Evolutionary conservation across 2,797 vertebrate genomes (phyloP), one percentile per base, ranked within the genome.

Genomic region (Anabacerthia variegaticeps): DNA sequence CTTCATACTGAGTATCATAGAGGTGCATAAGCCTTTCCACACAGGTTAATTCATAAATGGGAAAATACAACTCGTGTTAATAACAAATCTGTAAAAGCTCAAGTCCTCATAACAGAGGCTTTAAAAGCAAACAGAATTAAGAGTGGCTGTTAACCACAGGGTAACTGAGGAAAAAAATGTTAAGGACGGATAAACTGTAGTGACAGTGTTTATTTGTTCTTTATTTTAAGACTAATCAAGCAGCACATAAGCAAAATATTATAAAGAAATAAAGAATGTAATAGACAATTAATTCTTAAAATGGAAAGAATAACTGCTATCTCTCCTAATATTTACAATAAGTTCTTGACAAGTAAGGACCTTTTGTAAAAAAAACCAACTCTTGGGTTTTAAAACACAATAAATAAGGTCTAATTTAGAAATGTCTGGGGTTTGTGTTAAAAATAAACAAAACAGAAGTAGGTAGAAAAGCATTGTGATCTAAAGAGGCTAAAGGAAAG

Each of bases 181-280:
- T 77, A 85, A 67, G 62, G 52, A 92, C 67, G n/a, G 72, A 92
- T 65, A 93, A 90, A 92, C 27, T 86, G 58, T 52, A 27, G 46
- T 51, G 36, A 69, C 27, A 91, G 32, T 14, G n/a, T 89, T 49
- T 91, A 15, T 90, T 85, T 73, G 37, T 69, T 73, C 61, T 90
- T 95, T 82, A 66, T 65, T 43, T 84, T 83, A 85, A 58, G 48
- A 77, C 37, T 41, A 84, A 75, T 22, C 48, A 95, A 96, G 43
- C 43, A 95, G 54, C 41, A 23, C 18, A 81, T 65, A 44, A 92
- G 80, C 32, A 90, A 91, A 93, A 52, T 49, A 93, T 19, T 54
- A 78, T 62, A 91, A 96, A 94, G 73, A 92, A 93, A 92, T 71
- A 91, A 95, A 95, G 59, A 86, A 85, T 34, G 34, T 54, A 41